Evolutionary conservation across 2,113 vertebrate genomes (phyloP), one percentile per base, ranked within the genome.

Genomic region (Dipodomys spectabilis): DNA sequence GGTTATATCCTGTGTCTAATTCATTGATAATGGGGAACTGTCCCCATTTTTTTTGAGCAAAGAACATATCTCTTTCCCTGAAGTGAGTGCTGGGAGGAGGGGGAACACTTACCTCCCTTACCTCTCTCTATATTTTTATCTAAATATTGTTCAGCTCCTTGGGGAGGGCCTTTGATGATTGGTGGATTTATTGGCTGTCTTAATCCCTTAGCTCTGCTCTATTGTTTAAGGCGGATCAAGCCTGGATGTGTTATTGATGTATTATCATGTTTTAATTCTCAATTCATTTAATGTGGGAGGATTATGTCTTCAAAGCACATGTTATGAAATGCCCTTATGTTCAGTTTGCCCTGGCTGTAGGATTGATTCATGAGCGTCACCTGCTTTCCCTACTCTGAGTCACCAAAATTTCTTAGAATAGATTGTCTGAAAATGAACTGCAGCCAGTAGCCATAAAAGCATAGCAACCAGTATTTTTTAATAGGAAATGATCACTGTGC

Each of bases 341-440:
- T 94, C 87, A 35, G 0, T 88, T 80, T 72, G 25, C 81, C 39
- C 8, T 75, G 84, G 81, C 68, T 62, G 30, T 30, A 53, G 62
- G 86, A 92, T 27, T 79, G 62, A 83, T 60, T 94, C 78, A 69
- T 44, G 65, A 65, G 9, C 1, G 1, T 93, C 86, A 72, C 87
- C 88, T 95, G 73, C 60, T 91, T 25, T 89, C 73, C 72, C 64
- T 28, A 75, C 60, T 20, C 39, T 77, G 88, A 87, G 74, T 94
- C 88, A 93, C 72, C 88, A 77, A 86, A 93, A 75, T 60, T 64
- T 28, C 75, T 92, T 96, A 88, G 96, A 96, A 96, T 95, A 95
- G 64, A 80, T 88, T 69, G 23, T 75, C 82, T 93, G 75, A 74
- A 77, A 72, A 81, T 82, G 57, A 32, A 0, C 32, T 82, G 72